A percentile compares a stretch with the other conserved stretches of the same genome.
phyloP scores from a whole-genome alignment of 2,797 vertebrate genomes.

The Danio aesculapii region DNA sequence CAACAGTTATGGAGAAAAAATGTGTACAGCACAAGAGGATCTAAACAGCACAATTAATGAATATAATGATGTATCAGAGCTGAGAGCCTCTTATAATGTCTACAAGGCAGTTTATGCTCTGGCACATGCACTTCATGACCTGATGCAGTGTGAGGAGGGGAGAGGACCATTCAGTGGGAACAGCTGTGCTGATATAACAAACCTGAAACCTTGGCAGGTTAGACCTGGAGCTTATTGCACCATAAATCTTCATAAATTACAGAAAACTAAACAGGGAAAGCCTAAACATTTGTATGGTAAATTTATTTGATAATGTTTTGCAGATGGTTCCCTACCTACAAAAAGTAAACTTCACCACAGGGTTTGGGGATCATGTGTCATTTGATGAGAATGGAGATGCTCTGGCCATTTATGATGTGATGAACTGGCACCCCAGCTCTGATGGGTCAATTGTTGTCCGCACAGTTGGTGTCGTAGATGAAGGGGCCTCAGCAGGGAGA shows the following conservation, averaged over 20 bases:
- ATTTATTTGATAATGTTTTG: background rate
- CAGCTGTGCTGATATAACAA: slow-evolving; percentile 66
- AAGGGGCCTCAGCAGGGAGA: slow-evolving; percentile 49
- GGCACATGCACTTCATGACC: slow-evolving; percentile 68
- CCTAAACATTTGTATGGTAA: background rate
- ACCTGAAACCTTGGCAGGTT: slow-evolving; percentile 75
- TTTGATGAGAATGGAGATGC: slow-evolving; percentile 77
- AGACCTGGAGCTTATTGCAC: background rate
- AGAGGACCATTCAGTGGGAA: slow-evolving; percentile 68
- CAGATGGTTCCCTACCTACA: slow-evolving; percentile 71
- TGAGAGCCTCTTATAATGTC: slow-evolving; percentile 52
- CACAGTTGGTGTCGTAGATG: slow-evolving; percentile 68
- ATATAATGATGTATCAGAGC: slow-evolving; percentile 63
- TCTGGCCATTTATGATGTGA: slow-evolving; percentile 71
- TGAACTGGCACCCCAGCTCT: slow-evolving; percentile 71
- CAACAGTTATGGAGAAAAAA: slow-evolving; percentile 26
- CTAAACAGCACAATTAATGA: slow-evolving; percentile 58
- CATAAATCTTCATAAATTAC: background rate
- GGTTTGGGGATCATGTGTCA: slow-evolving; percentile 71
- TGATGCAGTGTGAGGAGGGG: slow-evolving; percentile 67
- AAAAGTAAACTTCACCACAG: slow-evolving; percentile 71
- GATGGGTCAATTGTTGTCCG: slow-evolving; percentile 62
- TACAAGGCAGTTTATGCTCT: slow-evolving; percentile 74
- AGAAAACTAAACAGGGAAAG: too few relatives aligned
- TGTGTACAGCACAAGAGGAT: slow-evolving; percentile 56